These are phyloP conservation scores for Sparidentex hasta DNA, from an alignment of 2,797 vertebrate species.

Conservation along the genomic window DNA sequence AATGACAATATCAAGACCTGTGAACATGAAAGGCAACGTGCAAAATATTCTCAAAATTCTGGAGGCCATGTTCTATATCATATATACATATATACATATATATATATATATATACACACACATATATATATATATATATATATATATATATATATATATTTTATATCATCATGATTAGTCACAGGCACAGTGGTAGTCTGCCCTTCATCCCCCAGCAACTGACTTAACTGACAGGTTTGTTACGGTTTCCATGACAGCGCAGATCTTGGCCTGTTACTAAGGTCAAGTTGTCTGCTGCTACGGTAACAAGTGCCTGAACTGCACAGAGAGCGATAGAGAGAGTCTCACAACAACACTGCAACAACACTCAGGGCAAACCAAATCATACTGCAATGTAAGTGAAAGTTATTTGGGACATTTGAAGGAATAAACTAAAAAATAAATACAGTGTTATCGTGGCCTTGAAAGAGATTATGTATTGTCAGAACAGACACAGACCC, in stretches of 20 bases:
- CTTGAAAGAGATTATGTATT: too few species aligned
- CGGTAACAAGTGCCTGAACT: slow-evolving; percentile 62
- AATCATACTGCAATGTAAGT: too few species aligned
- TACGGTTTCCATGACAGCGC: slow-evolving; percentile 74
- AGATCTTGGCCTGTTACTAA: slow-evolving; percentile 68
- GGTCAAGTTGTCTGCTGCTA: slow-evolving; percentile 69
- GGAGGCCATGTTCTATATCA: neutral
- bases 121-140: neutral
- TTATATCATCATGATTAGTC: slow-evolving; percentile 9
- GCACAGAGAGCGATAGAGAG: slow-evolving; percentile 15
- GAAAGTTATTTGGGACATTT: too few species aligned
- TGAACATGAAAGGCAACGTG: neutral
- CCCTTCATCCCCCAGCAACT: slow-evolving; percentile 67
- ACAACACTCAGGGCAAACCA: too few species aligned
- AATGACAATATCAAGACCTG: neutral
- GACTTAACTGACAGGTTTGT: slow-evolving; percentile 67
- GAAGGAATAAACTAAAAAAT: too few species aligned
- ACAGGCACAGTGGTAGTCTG: neutral
- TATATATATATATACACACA: neutral
- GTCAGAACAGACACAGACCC: too few species aligned
- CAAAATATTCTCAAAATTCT: neutral
- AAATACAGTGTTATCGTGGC: too few species aligned
- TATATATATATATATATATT: neutral
- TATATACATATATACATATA: neutral
- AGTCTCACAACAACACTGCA: too few species aligned